phyloP scores from a whole-genome alignment of 2,113 vertebrate species.

The Eira barbara region DNA sequence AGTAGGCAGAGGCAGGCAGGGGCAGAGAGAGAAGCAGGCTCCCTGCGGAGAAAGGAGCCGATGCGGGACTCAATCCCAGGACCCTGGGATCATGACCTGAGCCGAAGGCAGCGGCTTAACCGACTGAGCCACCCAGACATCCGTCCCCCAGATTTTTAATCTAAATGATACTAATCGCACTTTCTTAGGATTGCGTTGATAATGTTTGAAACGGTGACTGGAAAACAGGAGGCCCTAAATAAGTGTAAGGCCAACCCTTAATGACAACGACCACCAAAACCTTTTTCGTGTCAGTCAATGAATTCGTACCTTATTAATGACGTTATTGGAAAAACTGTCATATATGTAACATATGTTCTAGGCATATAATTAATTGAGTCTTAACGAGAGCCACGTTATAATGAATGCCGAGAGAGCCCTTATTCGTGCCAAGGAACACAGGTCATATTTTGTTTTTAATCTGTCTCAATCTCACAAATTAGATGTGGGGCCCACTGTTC shows the following conservation, averaged over 20 bases:
- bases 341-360: background rate
- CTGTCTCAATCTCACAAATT: background rate
- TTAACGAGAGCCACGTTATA: background rate
- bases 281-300: background rate
- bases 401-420: background rate
- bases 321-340: background rate
- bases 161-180: background rate
- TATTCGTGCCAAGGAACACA: background rate
- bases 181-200: background rate
- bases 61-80: too few species aligned
- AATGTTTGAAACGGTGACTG: background rate
- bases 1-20: too few species aligned
- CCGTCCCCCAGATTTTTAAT: background rate
- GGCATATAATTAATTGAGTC: background rate
- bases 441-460: background rate
- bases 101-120: too few species aligned
- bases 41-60: accelerated
- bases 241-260: background rate
- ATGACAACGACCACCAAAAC: background rate
- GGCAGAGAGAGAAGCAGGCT: too few species aligned
- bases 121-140: too few species aligned
- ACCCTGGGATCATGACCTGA: too few species aligned
- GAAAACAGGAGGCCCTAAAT: background rate
- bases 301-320: background rate
- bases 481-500: background rate